Percentiles rank a stretch among this genome's conserved stretches.
Evolutionary conservation across 2,113 vertebrate species (phyloP).

Genomic region (Gallinago jamesoni): DNA sequence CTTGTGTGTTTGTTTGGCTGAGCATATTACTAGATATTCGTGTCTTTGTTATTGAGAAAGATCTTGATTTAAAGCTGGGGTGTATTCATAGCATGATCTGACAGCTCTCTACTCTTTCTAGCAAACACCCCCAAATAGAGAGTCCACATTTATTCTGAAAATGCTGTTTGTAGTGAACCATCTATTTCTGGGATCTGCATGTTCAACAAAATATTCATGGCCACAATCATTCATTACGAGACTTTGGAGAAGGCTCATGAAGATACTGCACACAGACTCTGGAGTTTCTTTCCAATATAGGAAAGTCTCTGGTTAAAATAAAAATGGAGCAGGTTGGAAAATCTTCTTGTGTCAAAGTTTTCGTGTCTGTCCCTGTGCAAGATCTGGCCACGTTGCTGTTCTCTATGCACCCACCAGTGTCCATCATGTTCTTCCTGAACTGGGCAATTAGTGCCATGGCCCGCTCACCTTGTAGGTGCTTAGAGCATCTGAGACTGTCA

Average conservation of each 20-base stretch:
- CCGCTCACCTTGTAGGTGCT: background rate
- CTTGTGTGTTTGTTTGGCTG: background rate
- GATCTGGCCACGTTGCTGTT: rapidly evolving
- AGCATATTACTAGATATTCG: background rate
- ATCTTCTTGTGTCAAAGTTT: background rate
- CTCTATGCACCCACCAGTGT: background rate
- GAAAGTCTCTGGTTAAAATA: background rate
- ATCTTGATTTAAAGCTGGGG: background rate
- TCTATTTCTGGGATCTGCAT: background rate
- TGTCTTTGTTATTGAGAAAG: background rate
- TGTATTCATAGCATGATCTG: background rate
- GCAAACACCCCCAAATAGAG: background rate
- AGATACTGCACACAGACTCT: background rate
- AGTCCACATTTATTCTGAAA: background rate
- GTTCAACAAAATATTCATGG: background rate
- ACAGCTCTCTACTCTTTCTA: background rate
- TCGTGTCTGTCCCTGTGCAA: background rate
- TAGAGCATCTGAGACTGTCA: background rate
- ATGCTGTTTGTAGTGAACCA: background rate
- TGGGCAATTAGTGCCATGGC: background rate
- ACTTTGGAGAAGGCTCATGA: background rate
- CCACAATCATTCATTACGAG: background rate
- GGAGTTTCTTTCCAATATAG: background rate
- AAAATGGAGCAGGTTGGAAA: background rate
- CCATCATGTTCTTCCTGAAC: background rate